phyloP scores from a whole-genome alignment of 2,113 vertebrate genomes.

The Elephantulus edwardii region DNA sequence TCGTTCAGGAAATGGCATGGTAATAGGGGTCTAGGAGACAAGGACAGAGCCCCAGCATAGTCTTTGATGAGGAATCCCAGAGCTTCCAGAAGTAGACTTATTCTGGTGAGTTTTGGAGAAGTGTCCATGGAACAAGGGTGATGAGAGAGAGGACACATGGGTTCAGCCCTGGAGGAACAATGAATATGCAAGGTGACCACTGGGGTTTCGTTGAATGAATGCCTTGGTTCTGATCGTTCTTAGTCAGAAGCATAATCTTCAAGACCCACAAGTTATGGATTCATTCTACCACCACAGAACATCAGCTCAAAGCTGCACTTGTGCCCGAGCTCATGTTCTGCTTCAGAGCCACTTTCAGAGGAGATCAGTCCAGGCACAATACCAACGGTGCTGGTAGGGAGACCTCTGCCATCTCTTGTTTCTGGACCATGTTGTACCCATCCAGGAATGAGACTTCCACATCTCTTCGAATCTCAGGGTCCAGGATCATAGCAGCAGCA shows the following conservation, averaged over 20 bases:
- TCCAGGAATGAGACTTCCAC: rapidly evolving
- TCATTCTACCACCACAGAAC: rapidly evolving
- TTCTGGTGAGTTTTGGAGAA: not conserved
- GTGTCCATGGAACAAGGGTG: rapidly evolving
- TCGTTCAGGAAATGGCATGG: rapidly evolving
- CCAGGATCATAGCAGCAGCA: rapidly evolving
- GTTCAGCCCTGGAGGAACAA: not conserved
- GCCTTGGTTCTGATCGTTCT: not conserved
- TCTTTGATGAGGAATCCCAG: rapidly evolving
- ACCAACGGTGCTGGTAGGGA: rapidly evolving
- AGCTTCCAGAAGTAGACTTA: rapidly evolving
- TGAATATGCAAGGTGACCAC: rapidly evolving
- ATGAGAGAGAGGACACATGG: rapidly evolving
- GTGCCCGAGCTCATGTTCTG: rapidly evolving
- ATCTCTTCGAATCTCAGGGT: rapidly evolving
- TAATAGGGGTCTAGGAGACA: rapidly evolving
- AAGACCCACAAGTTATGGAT: not conserved
- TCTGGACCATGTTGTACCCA: not conserved
- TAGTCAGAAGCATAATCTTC: rapidly evolving
- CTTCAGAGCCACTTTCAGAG: rapidly evolving
- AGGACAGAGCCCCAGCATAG: rapidly evolving
- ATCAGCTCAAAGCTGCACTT: not conserved
- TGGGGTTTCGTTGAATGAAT: rapidly evolving
- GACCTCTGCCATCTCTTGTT: rapidly evolving
- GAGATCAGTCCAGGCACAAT: rapidly evolving